Percentiles rank a stretch among this genome's conserved stretches.
Conservation (phyloP, 2,797 vertebrate genomes). For the Cichlasoma orientale region DNA sequence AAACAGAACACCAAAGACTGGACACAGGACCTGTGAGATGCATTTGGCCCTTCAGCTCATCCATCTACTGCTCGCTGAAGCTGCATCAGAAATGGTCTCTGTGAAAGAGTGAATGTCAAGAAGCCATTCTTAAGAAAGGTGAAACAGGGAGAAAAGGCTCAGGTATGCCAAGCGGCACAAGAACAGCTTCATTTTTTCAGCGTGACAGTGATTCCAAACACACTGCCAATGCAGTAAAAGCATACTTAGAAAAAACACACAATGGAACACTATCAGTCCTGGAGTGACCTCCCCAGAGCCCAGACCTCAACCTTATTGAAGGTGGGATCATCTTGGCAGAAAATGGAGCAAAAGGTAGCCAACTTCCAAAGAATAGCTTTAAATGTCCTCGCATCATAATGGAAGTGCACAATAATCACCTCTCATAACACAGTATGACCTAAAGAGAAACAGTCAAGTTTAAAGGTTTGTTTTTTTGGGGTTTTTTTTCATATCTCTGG, state of each 20-base stretch:
- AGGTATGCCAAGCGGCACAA: not conserved
- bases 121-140: not conserved
- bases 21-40: not conserved
- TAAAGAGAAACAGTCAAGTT: conserved; percentile 23
- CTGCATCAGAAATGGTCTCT: no score
- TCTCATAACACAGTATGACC: conserved; percentile 11
- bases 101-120: no score
- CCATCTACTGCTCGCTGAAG: no score
- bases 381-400: not conserved
- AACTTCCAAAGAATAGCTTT: no score
- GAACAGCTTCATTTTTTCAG: rapidly evolving
- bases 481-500: conserved; percentile 22
- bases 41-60: not conserved
- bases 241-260: not conserved
- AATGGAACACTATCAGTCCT: not conserved
- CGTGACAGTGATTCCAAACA: not conserved
- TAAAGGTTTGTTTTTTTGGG: not conserved
- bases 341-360: not conserved
- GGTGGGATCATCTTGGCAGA: not conserved
- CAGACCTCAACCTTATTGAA: not conserved
- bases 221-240: not conserved
- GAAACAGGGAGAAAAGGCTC: not conserved
- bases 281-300: not conserved
- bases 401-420: conserved; percentile 2
- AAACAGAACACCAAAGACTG: not conserved